A percentile compares a stretch with the other conserved stretches of the same genome.
These are phyloP conservation scores for Discoglossus pictus DNA, from an alignment of 2,797 vertebrate genomes.

Conservation along the genomic window DNA sequence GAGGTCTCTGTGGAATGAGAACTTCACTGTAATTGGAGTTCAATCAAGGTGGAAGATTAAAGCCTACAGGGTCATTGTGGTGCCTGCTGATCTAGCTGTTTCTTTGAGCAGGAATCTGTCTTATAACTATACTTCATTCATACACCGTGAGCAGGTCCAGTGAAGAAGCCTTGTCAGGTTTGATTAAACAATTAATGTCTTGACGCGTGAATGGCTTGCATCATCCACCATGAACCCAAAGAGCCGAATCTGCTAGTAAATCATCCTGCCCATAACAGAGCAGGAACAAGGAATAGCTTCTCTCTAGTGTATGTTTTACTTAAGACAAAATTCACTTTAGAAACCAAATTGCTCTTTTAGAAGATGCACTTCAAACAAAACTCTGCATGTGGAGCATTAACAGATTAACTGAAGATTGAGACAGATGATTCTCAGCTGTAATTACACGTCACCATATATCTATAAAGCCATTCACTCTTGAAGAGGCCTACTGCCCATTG, in stretches of 20 bases:
- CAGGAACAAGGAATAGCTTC: slow-evolving; percentile 15
- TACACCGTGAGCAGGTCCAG: neutral
- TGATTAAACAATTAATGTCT: slow-evolving; percentile 18
- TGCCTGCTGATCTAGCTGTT: slow-evolving; percentile 40
- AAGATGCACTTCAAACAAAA: slow-evolving; percentile 27
- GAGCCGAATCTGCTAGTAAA: slow-evolving; percentile 35
- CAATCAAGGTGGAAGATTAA: slow-evolving; percentile 49
- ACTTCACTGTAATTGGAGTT: slow-evolving; percentile 43
- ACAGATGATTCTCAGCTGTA: slow-evolving; percentile 20
- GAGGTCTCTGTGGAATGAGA: slow-evolving; percentile 27
- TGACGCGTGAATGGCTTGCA: slow-evolving; percentile 27
- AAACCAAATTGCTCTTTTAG: slow-evolving; percentile 42
- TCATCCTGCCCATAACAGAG: slow-evolving; percentile 15
- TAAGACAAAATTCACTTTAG: slow-evolving; percentile 36
- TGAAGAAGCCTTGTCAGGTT: slow-evolving; percentile 16
- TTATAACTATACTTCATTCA: slow-evolving; percentile 35
- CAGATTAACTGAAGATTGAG: slow-evolving; percentile 39
- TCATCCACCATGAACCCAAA: slow-evolving; percentile 1
- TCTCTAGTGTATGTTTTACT: slow-evolving; percentile 10
- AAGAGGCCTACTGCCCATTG: neutral
- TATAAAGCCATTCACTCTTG: slow-evolving; percentile 15
- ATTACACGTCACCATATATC: slow-evolving; percentile 10
- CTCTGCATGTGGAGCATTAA: slow-evolving; percentile 11
- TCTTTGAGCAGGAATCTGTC: slow-evolving; percentile 23
- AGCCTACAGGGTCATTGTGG: slow-evolving; percentile 33